A percentile compares a stretch with the other conserved stretches of the same genome.
Conservation (phyloP, 2,888 invertebrate species). For the Megamerina dolium region DNA sequence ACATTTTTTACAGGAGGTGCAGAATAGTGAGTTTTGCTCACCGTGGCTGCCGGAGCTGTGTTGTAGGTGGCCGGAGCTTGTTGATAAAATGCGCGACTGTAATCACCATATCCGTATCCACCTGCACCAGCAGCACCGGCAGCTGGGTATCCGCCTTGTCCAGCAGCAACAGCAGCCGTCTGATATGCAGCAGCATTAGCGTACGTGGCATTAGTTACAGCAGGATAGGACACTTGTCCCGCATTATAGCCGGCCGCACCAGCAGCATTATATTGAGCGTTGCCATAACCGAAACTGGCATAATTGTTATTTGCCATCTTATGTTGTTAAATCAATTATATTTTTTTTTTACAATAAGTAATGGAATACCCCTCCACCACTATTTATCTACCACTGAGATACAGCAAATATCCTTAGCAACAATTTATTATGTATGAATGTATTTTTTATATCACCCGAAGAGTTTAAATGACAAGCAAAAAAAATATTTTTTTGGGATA, state of each 20-base stretch:
- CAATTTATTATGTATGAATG: too few species aligned
- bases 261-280: slow-evolving; percentile 83
- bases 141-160: slow-evolving; percentile 56
- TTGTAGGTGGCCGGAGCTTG: slow-evolving; percentile 57
- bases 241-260: slow-evolving; percentile 72
- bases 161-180: slow-evolving; percentile 55
- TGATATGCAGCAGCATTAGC: slow-evolving; percentile 83
- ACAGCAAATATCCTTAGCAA: too few species aligned
- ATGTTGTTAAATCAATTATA: neutral
- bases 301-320: slow-evolving; percentile 70
- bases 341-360: neutral
- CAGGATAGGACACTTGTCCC: slow-evolving; percentile 40
- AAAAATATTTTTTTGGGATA: too few species aligned
- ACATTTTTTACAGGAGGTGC: slow-evolving; percentile 63
- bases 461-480: too few species aligned
- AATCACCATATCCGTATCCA: slow-evolving; percentile 58
- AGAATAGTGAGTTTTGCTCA: slow-evolving; percentile 48
- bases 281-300: slow-evolving; percentile 90
- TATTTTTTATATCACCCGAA: too few species aligned
- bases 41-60: slow-evolving; percentile 44
- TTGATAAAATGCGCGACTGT: slow-evolving; percentile 80
- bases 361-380: too few species aligned
- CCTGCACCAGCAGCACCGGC: slow-evolving; percentile 62
- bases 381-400: too few species aligned
- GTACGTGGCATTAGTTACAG: slow-evolving; percentile 60